These are phyloP conservation scores for Amazona guildingii DNA, from an alignment of 2,113 vertebrate genomes.

Conservation along the genomic window DNA sequence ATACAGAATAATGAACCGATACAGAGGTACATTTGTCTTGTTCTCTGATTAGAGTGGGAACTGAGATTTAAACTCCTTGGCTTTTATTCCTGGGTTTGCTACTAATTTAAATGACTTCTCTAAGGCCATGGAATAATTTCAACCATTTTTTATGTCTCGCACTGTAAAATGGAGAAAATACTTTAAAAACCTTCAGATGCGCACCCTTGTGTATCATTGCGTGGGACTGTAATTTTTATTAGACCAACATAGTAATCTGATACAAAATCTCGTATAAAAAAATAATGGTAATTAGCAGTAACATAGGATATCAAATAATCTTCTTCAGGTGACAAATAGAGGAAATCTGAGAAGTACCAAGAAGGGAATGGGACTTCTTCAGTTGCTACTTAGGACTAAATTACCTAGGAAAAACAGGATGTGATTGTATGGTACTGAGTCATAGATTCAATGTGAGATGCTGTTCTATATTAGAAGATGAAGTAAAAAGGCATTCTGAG, in stretches of 20 bases:
- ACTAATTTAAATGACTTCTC: neutral
- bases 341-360: neutral
- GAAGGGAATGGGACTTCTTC: slow-evolving; percentile 3
- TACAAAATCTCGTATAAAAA: neutral
- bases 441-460: neutral
- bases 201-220: neutral
- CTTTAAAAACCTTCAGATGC: neutral
- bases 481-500: slow-evolving; percentile 53
- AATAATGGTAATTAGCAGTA: neutral
- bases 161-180: neutral
- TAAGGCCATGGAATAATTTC: neutral
- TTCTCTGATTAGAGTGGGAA: neutral
- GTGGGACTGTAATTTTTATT: neutral
- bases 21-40: neutral
- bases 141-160: neutral
- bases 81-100: neutral
- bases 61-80: neutral
- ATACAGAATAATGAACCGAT: neutral
- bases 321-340: slow-evolving; percentile 41
- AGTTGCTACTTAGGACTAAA: slow-evolving; percentile 45
- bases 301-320: neutral
- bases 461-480: slow-evolving; percentile 26
- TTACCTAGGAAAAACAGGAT: slow-evolving; percentile 60
- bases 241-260: neutral
- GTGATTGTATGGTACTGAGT: slow-evolving; percentile 46